Evolutionary conservation across 2,888 invertebrate genomes (phyloP), one percentile per base, ranked within the genome.

Genomic region (Lamproptera curius): DNA sequence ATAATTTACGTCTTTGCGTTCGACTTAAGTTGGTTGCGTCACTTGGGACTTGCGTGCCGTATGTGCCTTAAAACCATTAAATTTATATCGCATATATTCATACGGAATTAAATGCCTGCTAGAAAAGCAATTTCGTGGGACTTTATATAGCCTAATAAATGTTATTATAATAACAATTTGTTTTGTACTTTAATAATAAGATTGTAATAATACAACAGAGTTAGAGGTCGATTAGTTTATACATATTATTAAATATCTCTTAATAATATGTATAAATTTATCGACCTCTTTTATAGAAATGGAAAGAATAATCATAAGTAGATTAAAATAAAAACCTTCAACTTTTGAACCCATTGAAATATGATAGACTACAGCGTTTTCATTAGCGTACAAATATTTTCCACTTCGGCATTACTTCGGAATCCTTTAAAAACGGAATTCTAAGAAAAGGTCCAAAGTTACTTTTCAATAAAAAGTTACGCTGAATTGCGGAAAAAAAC

Each of bases 71-170:
- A 72, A 76, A 73, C 74, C 76, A 79, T 83, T 82, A 81, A 79
- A 82, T 80, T 76, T 81, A 77, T 82, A 71, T 67, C 61, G 62
- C 65, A 70, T 76, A 76, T 72, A 73, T 74, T 76, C 65, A 72
- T 79, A 80, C 80, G 82, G 83, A 84, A 83, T 84, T 76, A 78
- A 73, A 74, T 73, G 73, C 73, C 76, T 76, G 78, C 76, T 76
- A 74, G 71, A 73, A 74, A 76, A 78, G 66, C 70, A 76, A 79
- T 79, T 78, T 71, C 67, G 9, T 9, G 31, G 13, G 11, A 11
- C 31, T 31, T 31, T 31, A 31, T 31, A n/a, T 31, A 13, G 13
- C 20, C n/a, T n/a, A n/a, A n/a, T n/a, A n/a, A n/a, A n/a, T n/a
- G n/a, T n/a, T n/a, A n/a, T n/a, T n/a, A n/a, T n/a, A n/a, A n/a